Percentiles rank a stretch among this genome's conserved stretches.
These are phyloP conservation scores for Odontomachus brunneus DNA, from an alignment of 1,140 invertebrate genomes.

Conservation along the genomic window DNA sequence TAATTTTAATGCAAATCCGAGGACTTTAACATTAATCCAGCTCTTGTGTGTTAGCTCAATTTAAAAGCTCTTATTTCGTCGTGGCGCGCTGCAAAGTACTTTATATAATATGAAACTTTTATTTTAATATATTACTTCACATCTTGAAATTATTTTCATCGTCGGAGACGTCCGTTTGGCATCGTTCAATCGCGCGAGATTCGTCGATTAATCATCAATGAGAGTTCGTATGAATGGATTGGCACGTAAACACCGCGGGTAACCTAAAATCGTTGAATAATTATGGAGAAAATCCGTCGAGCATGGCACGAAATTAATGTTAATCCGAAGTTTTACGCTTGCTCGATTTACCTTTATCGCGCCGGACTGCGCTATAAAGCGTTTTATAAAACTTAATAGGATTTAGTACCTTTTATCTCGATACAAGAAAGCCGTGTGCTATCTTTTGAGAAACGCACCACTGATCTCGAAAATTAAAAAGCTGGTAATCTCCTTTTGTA, in stretches of 20 bases:
- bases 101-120: too few species aligned
- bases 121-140: too few species aligned
- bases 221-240: not conserved
- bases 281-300: conserved; percentile 1
- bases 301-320: conserved; percentile 26
- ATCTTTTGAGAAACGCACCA: conserved; percentile 53
- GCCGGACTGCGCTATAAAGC: conserved; percentile 19
- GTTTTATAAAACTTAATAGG: conserved; percentile 55
- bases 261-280: conserved; percentile 22
- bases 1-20: too few species aligned
- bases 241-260: not conserved
- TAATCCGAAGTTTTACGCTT: conserved; percentile 24
- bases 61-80: too few species aligned
- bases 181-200: not conserved
- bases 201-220: not conserved
- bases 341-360: conserved; percentile 33
- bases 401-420: conserved; percentile 53
- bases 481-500: conserved; percentile 57
- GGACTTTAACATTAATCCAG: too few species aligned
- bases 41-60: too few species aligned
- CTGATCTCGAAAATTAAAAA: conserved; percentile 61
- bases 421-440: conserved; percentile 47
- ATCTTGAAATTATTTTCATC: too few species aligned
- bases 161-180: too few species aligned
- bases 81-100: too few species aligned